Percentiles rank a stretch among this genome's conserved stretches.
These are phyloP conservation scores for Hyperopisus bebe DNA, from an alignment of 2,113 vertebrate genomes.

Conservation along the genomic window DNA sequence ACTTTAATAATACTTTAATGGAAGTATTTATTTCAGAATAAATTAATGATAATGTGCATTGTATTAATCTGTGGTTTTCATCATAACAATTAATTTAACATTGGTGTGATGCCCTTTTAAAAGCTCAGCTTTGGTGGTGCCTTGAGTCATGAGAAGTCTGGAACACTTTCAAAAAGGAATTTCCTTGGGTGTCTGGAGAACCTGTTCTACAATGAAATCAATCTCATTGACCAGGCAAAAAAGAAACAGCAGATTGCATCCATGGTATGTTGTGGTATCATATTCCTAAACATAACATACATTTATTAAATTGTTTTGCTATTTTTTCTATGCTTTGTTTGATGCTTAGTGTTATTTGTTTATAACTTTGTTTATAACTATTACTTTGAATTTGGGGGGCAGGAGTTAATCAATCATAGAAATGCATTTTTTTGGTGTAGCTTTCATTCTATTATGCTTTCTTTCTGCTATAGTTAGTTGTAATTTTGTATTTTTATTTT, in stretches of 20 bases:
- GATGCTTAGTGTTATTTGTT: background rate
- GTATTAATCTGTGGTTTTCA: background rate
- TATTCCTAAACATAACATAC: background rate
- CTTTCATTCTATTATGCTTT: background rate
- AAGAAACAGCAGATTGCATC: conserved; percentile 63
- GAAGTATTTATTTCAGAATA: background rate
- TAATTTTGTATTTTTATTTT: background rate
- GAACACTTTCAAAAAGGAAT: conserved; percentile 63
- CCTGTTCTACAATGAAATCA: conserved; percentile 73
- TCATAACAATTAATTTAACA: conserved; percentile 21
- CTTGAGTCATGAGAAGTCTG: conserved; percentile 66
- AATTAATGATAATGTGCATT: background rate
- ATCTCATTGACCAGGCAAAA: conserved; percentile 70
- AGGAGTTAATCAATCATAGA: background rate
- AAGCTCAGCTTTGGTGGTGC: conserved; percentile 87
- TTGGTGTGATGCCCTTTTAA: conserved; percentile 28
- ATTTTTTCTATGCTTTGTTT: background rate
- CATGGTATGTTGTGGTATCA: conserved; percentile 62
- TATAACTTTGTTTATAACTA: background rate
- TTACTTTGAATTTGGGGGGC: background rate
- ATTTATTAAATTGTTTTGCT: background rate
- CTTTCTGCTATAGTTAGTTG: background rate
- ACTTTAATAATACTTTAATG: background rate
- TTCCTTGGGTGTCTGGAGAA: conserved; percentile 91
- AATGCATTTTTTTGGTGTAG: background rate